Evolutionary conservation across 2,113 vertebrate genomes (phyloP), one percentile per base, ranked within the genome.

Genomic region (Neopipo cinnamomea): DNA sequence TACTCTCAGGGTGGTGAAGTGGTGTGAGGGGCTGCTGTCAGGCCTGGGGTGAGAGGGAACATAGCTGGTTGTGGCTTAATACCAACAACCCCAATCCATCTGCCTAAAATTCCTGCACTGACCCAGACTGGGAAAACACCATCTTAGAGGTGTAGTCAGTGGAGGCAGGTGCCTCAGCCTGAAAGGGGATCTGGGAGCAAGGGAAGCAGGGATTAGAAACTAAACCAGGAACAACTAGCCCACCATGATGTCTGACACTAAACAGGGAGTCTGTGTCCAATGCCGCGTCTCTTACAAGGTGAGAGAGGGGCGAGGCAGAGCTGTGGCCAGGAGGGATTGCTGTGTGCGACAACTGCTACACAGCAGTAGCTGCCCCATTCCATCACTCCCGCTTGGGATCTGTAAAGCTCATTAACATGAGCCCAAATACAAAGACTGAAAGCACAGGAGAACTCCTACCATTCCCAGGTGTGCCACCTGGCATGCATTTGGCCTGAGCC

Each of bases 351-450:
- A 76, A 3, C 30, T 16, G 39, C 52, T 66, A 12, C 35, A 25
- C 31, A 46, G 28, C 0, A 1, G 15, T 8, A 15, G 16, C 37
- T 53, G 22, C 15, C 47, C 44, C 0, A 0, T 21, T 50, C 27
- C 62, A 31, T 52, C 63, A 12, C 3, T 44, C 33, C 37, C 10
- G 1, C 27, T 3, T 68, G 46, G 12, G 19, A 16, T 52, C 68
- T 52, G 27, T 68, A 44, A n/a, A 67, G 22, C 6, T 72, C 28
- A 5, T 12, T 67, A 49, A 20, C 4, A 4, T 4, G 14, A 89
- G 39, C 39, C 52, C 62, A 37, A 24, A 82, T 15, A 10, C 31
- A 49, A 67, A 42, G 66, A 35, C 70, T 46, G 50, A 67, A 85
- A n/a, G 20, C 42, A 16, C 31, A 23, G 46, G 33, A 61, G 41